Evolutionary conservation across 1,140 invertebrate genomes (phyloP), one percentile per base, ranked within the genome.

Genomic region (Musca domestica): DNA sequence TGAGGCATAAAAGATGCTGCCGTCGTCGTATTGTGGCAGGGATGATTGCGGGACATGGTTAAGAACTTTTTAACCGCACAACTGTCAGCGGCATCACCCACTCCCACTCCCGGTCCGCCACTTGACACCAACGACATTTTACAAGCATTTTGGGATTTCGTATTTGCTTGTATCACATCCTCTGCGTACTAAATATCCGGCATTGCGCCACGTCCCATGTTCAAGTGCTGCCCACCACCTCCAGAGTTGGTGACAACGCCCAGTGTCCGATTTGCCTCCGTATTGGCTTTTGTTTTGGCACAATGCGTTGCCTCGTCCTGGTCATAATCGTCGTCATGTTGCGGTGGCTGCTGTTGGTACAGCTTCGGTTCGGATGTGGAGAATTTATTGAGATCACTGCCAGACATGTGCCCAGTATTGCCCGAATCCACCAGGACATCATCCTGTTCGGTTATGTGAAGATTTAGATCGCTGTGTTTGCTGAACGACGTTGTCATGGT

Each of bases 121-220:
- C 41, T 22, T 14, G 54, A 6, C 12, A n/a, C 12, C 27, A 41
- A 15, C 61, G 48, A 51, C 41, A 14, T 46, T 52, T 74, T 77
- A 58, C 71, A 3, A 74, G 71, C 30, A 72, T 71, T 75, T 66
- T 78, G 78, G 7, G 34, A 23, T 19, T 34, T 34, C 52, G 70
- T 78, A 51, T 78, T 80, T 70, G 74, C 76, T 68, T 78, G 69
- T 70, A 81, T 80, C 69, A 81, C 78, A 70, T 81, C 76, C 75
- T 81, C 78, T 72, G 78, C 78, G 75, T 81, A 81, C 78, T 81
- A 81, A 75, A 81, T 81, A 67, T 81, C 78, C 73, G 78, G 78
- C 68, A 81, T 75, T 22, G 72, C 80, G 19, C 75, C 23, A 25
- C 23, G 75, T 9, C 67, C 70, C 70, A 14, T 71, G 58, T 30